Conservation (phyloP, 2,797 vertebrate genomes). For the Betta splendens region DNA sequence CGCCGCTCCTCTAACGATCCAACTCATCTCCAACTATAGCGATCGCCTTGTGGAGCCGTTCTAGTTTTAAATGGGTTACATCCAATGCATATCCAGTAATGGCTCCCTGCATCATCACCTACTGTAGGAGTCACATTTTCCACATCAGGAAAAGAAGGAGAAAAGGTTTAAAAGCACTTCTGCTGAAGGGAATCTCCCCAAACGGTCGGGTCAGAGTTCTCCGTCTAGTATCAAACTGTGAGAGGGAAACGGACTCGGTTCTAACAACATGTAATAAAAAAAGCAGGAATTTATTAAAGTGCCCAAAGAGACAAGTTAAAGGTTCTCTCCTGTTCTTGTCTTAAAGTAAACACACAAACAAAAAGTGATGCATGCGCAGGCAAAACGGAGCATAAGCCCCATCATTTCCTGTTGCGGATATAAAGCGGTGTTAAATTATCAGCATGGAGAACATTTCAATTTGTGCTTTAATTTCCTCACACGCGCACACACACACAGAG, state of each 20-base stretch:
- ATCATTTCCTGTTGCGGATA: constrained; percentile 76
- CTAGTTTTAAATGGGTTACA: background rate
- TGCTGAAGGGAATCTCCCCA: background rate
- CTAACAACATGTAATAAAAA: background rate
- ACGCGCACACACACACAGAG: constrained; percentile 23
- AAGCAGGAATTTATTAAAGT: too few species aligned
- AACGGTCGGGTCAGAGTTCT: background rate
- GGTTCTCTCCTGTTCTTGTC: background rate
- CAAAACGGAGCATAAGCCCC: constrained; percentile 44
- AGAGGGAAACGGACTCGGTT: background rate
- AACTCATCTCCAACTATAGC: constrained; percentile 7
- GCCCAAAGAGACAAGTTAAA: too few species aligned
- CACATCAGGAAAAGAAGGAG: constrained; percentile 4
- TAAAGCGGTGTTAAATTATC: constrained; percentile 72
- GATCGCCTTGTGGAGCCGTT: constrained; percentile 15
- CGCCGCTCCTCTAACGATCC: constrained; percentile 21
- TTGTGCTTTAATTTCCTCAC: constrained; percentile 72
- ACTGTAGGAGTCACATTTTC: background rate
- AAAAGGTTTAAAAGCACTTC: background rate
- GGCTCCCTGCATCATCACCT: background rate
- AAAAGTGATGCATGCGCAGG: constrained; percentile 17
- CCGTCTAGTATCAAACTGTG: background rate
- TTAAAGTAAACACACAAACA: constrained; percentile 26
- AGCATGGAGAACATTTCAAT: constrained; percentile 68
- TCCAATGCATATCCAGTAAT: background rate